A percentile compares a stretch with the other conserved stretches of the same genome.
Conservation (phyloP, 2,113 vertebrate species). For the Pelobates fuscus region DNA sequence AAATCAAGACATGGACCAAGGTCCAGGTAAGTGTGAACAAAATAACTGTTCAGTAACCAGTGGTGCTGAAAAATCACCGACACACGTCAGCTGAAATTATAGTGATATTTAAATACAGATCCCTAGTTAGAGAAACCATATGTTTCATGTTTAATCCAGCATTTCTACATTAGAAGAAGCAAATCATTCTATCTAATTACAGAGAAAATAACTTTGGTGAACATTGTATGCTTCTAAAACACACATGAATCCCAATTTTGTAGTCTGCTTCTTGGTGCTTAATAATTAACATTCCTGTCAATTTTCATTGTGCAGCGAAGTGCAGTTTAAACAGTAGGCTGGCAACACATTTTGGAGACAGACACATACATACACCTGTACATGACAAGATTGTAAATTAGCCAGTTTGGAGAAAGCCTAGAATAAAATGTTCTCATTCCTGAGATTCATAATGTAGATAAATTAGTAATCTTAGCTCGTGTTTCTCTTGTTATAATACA, state of each 20-base stretch:
- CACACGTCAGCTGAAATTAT: background rate
- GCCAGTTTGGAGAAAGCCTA: slow-evolving; percentile 25
- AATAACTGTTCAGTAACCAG: background rate
- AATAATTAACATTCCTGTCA: slow-evolving; percentile 58
- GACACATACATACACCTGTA: slow-evolving; percentile 15
- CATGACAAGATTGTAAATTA: slow-evolving; percentile 37
- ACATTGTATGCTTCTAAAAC: slow-evolving; percentile 56
- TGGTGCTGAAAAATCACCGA: background rate
- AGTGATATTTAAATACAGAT: background rate
- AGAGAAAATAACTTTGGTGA: slow-evolving; percentile 54
- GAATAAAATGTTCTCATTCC: background rate
- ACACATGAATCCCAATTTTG: slow-evolving; percentile 60
- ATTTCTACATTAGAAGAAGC: slow-evolving; percentile 7
- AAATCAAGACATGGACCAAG: too few species aligned
- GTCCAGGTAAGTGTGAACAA: too few species aligned
- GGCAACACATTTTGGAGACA: slow-evolving; percentile 24
- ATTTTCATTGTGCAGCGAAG: slow-evolving; percentile 50
- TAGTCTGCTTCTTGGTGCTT: slow-evolving; percentile 56
- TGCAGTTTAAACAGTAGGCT: slow-evolving; percentile 50
- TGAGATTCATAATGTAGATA: slow-evolving; percentile 28
- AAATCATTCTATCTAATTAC: slow-evolving; percentile 54
- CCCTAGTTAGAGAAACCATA: slow-evolving; percentile 10
- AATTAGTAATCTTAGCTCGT: slow-evolving; percentile 9
- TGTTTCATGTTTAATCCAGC: slow-evolving; percentile 16
- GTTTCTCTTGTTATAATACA: background rate